phyloP scores from a whole-genome alignment of 2,888 invertebrate genomes.

The Ophion ventricosus region DNA sequence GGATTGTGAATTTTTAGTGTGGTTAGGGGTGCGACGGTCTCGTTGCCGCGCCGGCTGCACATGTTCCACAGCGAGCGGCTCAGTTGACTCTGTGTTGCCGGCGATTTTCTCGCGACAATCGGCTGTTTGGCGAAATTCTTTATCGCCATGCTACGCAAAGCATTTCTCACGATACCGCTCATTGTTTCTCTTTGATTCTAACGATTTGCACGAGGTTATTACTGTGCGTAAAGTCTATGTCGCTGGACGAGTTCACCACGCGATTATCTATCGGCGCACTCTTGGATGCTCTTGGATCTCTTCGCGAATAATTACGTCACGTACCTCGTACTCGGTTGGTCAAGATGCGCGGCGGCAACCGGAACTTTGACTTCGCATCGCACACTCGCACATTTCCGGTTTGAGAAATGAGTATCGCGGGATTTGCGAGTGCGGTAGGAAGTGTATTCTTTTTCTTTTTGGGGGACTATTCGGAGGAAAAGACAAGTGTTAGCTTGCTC shows the following conservation, averaged over 20 bases:
- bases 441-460: neutral
- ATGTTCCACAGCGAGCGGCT: slow-evolving; percentile 90
- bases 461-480: neutral
- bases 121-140: slow-evolving; percentile 81
- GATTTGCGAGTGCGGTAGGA: too few relatives aligned
- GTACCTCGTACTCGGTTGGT: slow-evolving; percentile 10
- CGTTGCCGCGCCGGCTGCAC: slow-evolving; percentile 83
- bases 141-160: slow-evolving; percentile 84
- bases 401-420: neutral
- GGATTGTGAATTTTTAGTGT: slow-evolving; percentile 80
- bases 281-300: neutral
- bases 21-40: slow-evolving; percentile 71
- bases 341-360: neutral
- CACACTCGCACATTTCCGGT: slow-evolving; percentile 3
- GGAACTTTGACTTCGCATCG: slow-evolving; percentile 3
- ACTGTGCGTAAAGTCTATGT: neutral
- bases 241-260: neutral
- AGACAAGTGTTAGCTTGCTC: neutral
- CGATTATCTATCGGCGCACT: neutral
- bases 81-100: slow-evolving; percentile 86
- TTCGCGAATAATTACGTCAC: slow-evolving; percentile 35
- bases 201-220: slow-evolving; percentile 7
- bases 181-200: slow-evolving; percentile 80
- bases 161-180: slow-evolving; percentile 88
- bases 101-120: slow-evolving; percentile 79